Conservation (phyloP, 2,113 vertebrate genomes). For the Trichomycterus rosablanca region DNA sequence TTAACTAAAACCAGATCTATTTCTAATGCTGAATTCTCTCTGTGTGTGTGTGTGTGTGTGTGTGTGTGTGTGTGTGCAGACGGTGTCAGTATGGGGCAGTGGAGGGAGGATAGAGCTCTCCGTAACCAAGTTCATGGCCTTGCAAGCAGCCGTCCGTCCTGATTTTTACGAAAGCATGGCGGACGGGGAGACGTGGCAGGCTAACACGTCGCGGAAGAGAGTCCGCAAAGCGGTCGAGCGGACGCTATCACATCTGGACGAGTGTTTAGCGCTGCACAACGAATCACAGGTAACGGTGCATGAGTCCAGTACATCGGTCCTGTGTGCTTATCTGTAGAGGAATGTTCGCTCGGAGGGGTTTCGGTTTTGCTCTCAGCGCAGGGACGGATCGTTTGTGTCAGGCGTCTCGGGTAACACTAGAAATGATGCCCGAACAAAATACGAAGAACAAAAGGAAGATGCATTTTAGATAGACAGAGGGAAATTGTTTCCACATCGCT, state of each 20-base stretch:
- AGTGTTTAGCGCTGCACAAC: slow-evolving; percentile 77
- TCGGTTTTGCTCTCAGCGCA: too few relatives aligned
- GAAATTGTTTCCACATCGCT: too few relatives aligned
- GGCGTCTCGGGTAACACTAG: too few relatives aligned
- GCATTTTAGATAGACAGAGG: too few relatives aligned
- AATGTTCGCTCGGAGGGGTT: too few relatives aligned
- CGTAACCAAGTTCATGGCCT: slow-evolving; percentile 80
- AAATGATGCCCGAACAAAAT: too few relatives aligned
- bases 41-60: background rate
- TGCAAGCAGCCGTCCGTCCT: slow-evolving; percentile 78
- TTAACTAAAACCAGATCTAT: too few relatives aligned
- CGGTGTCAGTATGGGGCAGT: slow-evolving; percentile 86
- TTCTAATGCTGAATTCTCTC: too few relatives aligned
- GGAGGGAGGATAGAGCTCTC: slow-evolving; percentile 89
- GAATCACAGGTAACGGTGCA: slow-evolving; percentile 71
- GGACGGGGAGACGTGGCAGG: slow-evolving; percentile 82
- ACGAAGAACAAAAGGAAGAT: too few relatives aligned
- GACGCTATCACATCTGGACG: slow-evolving; percentile 83
- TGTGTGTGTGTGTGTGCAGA: slow-evolving; percentile 59
- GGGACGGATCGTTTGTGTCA: too few relatives aligned
- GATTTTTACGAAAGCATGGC: slow-evolving; percentile 94
- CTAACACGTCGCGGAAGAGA: slow-evolving; percentile 73
- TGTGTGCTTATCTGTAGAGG: too few relatives aligned
- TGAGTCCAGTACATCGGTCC: too few relatives aligned
- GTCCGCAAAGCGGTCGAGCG: slow-evolving; percentile 88